Evolutionary conservation across 92 coral and sea anemone genomes (phyloP).

Genomic region (Epizoanthus illoricatus): DNA sequence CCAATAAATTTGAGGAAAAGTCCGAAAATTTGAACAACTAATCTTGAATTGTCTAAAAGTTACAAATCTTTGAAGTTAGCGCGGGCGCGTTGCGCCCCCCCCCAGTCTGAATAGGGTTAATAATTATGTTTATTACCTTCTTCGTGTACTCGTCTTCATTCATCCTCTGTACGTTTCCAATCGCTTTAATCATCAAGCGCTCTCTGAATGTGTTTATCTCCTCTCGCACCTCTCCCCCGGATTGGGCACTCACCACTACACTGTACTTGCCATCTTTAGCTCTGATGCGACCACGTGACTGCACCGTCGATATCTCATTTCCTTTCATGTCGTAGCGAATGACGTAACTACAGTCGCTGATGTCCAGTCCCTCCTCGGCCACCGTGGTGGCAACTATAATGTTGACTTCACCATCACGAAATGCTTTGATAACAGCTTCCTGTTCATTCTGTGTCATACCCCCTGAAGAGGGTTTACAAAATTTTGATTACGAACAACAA

Average conservation of each 20-base stretch:
- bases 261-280: conserved; percentile 56
- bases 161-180: conserved; percentile 60
- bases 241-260: conserved; percentile 60
- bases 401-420: conserved; percentile 76
- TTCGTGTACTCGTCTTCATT: conserved; percentile 18
- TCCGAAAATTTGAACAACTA: too few relatives aligned
- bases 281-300: conserved; percentile 89
- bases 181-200: conserved; percentile 67
- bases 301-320: conserved; percentile 89
- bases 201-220: conserved; percentile 56
- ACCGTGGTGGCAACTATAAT: conserved; percentile 82
- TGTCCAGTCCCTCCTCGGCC: conserved; percentile 91
- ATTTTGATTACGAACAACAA: too few relatives aligned
- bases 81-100: too few relatives aligned
- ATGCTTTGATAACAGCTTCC: conserved; percentile 68
- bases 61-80: too few relatives aligned
- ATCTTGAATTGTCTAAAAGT: too few relatives aligned
- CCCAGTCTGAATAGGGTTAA: too few relatives aligned
- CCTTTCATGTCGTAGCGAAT: conserved; percentile 93
- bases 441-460: conserved; percentile 87
- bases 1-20: too few relatives aligned
- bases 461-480: conserved; percentile 39
- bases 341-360: conserved; percentile 81
- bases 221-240: conserved; percentile 58
- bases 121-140: conserved; percentile 44